Percentiles rank a stretch among this genome's conserved stretches.
Evolutionary conservation across 2,797 vertebrate species (phyloP).

Genomic region (Siniperca obscura): DNA sequence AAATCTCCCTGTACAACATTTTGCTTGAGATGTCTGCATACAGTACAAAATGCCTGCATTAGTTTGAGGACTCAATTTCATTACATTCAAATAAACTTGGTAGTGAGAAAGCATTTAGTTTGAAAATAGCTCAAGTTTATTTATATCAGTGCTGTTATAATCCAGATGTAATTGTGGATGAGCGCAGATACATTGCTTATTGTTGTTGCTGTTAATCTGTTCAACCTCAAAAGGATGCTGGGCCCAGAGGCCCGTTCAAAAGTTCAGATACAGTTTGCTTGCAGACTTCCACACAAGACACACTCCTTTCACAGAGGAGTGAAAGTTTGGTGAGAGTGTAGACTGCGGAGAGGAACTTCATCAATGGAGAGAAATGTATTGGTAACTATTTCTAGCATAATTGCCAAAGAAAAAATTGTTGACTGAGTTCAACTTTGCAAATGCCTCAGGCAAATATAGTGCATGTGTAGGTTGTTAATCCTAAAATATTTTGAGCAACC

Average conservation of each 20-base stretch:
- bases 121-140: constrained; percentile 36
- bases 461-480: constrained; percentile 24
- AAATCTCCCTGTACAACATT: constrained; percentile 19
- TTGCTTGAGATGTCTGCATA: constrained; percentile 24
- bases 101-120: constrained; percentile 4
- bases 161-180: constrained; percentile 50
- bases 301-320: constrained; percentile 19
- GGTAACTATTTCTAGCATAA: constrained; percentile 35
- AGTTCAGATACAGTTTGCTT: constrained; percentile 33
- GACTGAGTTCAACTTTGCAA: constrained; percentile 38
- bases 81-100: constrained; percentile 37
- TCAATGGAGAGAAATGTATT: constrained; percentile 30
- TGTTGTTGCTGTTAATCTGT: constrained; percentile 41
- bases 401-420: constrained; percentile 38
- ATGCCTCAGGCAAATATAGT: constrained; percentile 6
- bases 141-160: constrained; percentile 29
- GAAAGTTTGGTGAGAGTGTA: constrained; percentile 33
- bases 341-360: constrained; percentile 32
- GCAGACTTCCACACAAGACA: constrained; percentile 21
- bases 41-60: constrained; percentile 8
- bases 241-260: constrained; percentile 26
- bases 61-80: constrained; percentile 47
- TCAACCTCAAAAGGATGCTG: constrained; percentile 28
- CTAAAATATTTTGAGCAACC: constrained; percentile 31
- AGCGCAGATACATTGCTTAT: constrained; percentile 15